Base-by-base conservation (phyloP, 2,797 vertebrate species). In the Phrynocephalus vlangalii region DNA sequence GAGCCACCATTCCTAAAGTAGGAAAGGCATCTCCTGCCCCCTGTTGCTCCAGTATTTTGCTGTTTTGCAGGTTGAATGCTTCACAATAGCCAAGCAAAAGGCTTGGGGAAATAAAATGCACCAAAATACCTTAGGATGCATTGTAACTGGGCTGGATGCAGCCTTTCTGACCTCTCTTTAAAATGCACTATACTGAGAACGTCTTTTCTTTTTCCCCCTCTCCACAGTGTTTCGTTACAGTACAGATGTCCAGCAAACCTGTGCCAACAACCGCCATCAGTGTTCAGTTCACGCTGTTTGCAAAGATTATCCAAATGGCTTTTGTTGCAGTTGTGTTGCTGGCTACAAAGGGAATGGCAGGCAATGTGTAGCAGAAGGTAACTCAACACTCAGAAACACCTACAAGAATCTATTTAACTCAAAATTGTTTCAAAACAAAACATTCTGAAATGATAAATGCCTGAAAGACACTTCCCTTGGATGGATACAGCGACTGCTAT, bases 291-390 rank as follows among this genome's bases (percentile, higher is more conserved):
- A 98, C 3, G 97, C 97, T 0, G 95, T 98, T 87, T 99, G 99
- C 96, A 96, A 56, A 82, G 98, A 99, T 93, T 98, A 98, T 87
- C 72, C 96, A 66, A 96, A 93, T 0, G 99, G 99, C 77, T 99
- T 97, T 96, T 99, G 99, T 93, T 99, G 99, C 95, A 96, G 96
- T 87, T 99, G 99, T 79, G 97, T 97, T 85, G 96, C 98, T 15
- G 98, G 98, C n/a, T 99, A 97, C 94, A 99, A 98, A 5, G 99
- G 99, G 86, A 98, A 98, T 6, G 99, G 99, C 89, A 97, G 97
- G 77, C 97, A 99, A n/a, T 99, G 99, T 85, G 96, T 99, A 13
- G 97, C 98, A 44, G 98, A 99, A 95, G 99, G 99, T 99, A 95
- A 94, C 7, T 79, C 38, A 44, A 44, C 2, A 44, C 38, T 44